Percentiles rank a stretch among this genome's conserved stretches.
These are phyloP conservation scores for Scaptodrosophila latifasciaeformis DNA, from an alignment of 2,888 invertebrate species.

Conservation along the genomic window DNA sequence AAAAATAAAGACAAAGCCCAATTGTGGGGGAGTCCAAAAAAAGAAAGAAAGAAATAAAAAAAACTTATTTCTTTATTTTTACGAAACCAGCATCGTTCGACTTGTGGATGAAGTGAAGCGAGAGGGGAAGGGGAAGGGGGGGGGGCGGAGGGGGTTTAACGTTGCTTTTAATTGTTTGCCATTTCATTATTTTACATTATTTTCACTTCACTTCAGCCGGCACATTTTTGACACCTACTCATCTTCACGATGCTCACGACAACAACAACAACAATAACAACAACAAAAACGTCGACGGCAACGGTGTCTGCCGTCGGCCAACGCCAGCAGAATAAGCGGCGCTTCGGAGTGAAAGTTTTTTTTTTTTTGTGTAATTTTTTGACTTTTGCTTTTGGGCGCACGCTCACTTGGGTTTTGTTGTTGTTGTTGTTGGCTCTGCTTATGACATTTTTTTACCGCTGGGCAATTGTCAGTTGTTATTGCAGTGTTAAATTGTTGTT, in stretches of 20 bases:
- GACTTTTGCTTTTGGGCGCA: slow-evolving; percentile 5
- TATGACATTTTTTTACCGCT: slow-evolving; percentile 35
- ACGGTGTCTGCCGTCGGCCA: no score
- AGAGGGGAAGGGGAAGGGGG: no score
- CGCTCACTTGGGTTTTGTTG: slow-evolving; percentile 2
- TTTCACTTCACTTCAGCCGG: slow-evolving; percentile 30
- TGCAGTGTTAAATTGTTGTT: background rate
- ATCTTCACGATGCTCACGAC: slow-evolving; percentile 17
- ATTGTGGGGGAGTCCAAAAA: no score
- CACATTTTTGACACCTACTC: slow-evolving; percentile 51
- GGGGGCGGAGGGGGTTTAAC: background rate
- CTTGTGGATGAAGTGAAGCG: no score
- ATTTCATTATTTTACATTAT: slow-evolving; percentile 28
- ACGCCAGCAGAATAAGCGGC: no score
- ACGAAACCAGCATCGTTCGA: no score
- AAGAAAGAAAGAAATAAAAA: no score
- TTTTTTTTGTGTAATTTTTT: slow-evolving; percentile 20
- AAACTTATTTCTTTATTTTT: no score
- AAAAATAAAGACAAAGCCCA: no score
- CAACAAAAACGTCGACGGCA: no score
- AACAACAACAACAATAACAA: background rate
- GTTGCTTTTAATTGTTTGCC: slow-evolving; percentile 42
- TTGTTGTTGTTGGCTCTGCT: slow-evolving; percentile 18
- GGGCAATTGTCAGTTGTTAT: slow-evolving; percentile 12
- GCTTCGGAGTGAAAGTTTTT: slow-evolving; percentile 7